A percentile compares a stretch with the other conserved stretches of the same genome.
These are phyloP conservation scores for Drosophila bocqueti DNA, from an alignment of 1,140 invertebrate species.

Conservation along the genomic window DNA sequence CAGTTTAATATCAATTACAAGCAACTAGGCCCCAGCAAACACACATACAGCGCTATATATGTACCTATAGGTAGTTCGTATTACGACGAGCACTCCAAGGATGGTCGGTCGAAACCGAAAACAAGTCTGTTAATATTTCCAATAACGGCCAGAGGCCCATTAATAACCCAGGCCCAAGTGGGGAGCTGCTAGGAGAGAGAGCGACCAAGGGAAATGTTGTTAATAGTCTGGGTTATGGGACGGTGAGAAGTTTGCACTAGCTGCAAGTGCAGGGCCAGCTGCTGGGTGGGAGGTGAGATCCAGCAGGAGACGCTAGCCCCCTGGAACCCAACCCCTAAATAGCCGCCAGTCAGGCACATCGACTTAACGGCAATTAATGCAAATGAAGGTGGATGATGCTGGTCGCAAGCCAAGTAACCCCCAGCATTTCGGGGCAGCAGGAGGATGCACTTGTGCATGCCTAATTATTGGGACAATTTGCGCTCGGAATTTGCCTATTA, in stretches of 20 bases:
- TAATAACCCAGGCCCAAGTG: constrained; percentile 51
- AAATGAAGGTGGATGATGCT: constrained; percentile 73
- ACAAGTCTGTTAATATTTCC: constrained; percentile 75
- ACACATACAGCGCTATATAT: neutral
- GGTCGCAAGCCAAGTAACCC: constrained; percentile 38
- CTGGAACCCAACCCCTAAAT: constrained; percentile 38
- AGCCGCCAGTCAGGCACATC: constrained; percentile 62
- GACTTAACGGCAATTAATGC: constrained; percentile 82
- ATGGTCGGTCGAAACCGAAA: constrained; percentile 36
- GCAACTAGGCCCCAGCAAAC: constrained; percentile 26
- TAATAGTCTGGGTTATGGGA: constrained; percentile 58
- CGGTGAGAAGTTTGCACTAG: constrained; percentile 71
- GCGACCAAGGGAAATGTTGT: constrained; percentile 43
- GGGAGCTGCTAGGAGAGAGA: neutral
- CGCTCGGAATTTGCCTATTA: constrained; percentile 79
- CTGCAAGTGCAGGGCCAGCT: constrained; percentile 50
- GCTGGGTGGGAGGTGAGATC: constrained; percentile 3
- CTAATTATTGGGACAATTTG: constrained; percentile 82
- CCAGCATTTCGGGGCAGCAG: neutral
- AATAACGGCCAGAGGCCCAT: constrained; percentile 67
- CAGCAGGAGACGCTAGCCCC: neutral
- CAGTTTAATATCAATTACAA: constrained; percentile 74
- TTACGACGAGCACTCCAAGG: constrained; percentile 4
- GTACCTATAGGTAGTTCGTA: neutral
- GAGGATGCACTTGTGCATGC: constrained; percentile 74